Evolutionary conservation across 2,797 vertebrate species (phyloP).

Genomic region (Aeoliscus strigatus): DNA sequence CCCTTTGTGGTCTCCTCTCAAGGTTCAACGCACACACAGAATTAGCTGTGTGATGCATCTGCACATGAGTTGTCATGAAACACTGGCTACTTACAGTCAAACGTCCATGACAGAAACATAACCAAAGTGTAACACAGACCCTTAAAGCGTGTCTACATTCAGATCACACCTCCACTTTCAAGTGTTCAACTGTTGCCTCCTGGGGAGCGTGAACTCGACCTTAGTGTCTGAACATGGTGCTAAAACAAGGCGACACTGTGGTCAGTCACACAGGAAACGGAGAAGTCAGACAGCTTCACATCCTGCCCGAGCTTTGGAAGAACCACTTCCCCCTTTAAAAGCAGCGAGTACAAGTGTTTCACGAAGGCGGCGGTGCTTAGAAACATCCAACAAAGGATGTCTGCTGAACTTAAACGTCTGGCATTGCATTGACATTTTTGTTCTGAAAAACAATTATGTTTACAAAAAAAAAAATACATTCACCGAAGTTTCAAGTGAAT

Average conservation of each 20-base stretch:
- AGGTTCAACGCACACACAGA: constrained; percentile 13
- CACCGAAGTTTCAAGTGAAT: constrained; percentile 47
- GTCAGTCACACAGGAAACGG: constrained; percentile 71
- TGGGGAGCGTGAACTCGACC: constrained; percentile 27
- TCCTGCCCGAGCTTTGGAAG: constrained; percentile 67
- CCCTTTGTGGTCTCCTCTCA: constrained; percentile 10
- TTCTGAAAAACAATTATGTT: constrained; percentile 8
- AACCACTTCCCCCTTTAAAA: constrained; percentile 59
- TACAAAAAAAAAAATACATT: constrained; percentile 51
- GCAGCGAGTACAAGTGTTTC: constrained; percentile 28
- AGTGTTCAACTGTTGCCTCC: constrained; percentile 1
- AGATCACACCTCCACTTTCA: constrained; percentile 22
- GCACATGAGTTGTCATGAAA: too few relatives aligned
- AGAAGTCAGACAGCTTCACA: constrained; percentile 66
- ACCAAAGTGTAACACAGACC: too few relatives aligned
- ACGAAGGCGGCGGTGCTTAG: constrained; percentile 28
- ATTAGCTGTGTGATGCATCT: too few relatives aligned
- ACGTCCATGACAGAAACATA: neutral
- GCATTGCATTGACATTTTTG: constrained; percentile 12
- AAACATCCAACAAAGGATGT: too few relatives aligned
- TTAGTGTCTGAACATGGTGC: constrained; percentile 32
- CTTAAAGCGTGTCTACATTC: too few relatives aligned
- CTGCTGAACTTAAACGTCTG: constrained; percentile 17
- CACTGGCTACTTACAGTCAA: too few relatives aligned
- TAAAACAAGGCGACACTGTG: constrained; percentile 40